Evolutionary conservation across 1,140 invertebrate species (phyloP), one percentile per base, ranked within the genome.

Genomic region (Pseudomyrmex concolor): DNA sequence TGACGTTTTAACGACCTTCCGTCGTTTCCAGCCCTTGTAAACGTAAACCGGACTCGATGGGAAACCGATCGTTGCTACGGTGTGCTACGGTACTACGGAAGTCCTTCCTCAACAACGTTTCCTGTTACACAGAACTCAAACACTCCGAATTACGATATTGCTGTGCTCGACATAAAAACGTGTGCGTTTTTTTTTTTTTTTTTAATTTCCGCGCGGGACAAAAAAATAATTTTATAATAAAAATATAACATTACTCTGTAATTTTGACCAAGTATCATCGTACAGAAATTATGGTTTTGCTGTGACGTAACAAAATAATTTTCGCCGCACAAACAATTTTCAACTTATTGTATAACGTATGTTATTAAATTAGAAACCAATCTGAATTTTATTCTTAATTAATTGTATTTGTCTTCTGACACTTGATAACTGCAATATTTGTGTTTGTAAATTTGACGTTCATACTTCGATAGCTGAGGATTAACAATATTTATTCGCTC

Each of bases 1-100:
- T 80, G 76, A 80, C 76, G 76, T 80, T 80, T 80, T 80, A 80
- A 80, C 76, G 76, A 80, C 55, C 76, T 80, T 80, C 76, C 76
- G 66, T 80, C 76, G 76, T 80, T 80, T 45, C 54, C 76, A 80
- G 66, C 66, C 55, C 66, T 80, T 80, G 76, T 80, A 70, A 80
- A 80, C 66, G 76, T 80, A 59, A 80, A 80, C 76, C 67, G 66
- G 66, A 71, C 76, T 80, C 76, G 76, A 80, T 80, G 76, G 76
- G 76, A 80, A 80, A 80, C 76, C 76, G 76, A 80, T 80, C 76
- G 76, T 59, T 80, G 76, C 66, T 70, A 80, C 76, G 55, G 64
- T 78, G 19, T 80, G 76, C 66, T 70, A 80, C 76, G 45, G 64
- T 78, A n/a, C 64, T 70, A 68, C 66, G 66, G 66, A 80, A 71